Evolutionary conservation across 2,797 vertebrate species (phyloP).

Genomic region (Manis javanica): DNA sequence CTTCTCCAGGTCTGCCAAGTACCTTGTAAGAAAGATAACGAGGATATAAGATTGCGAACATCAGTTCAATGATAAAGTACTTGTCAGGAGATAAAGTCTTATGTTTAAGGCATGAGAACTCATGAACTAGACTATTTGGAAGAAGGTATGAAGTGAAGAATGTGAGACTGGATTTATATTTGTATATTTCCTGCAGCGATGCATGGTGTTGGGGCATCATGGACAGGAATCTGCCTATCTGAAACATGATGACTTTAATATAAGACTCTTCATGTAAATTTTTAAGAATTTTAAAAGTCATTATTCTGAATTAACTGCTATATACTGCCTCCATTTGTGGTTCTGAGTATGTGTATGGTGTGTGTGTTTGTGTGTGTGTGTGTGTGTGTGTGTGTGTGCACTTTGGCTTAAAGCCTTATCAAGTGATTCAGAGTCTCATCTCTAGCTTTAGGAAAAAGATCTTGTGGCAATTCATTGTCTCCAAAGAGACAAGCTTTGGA

Average conservation of each 20-base stretch:
- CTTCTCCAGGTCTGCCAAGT: constrained; percentile 56
- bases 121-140: constrained; percentile 52
- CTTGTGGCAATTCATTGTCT: constrained; percentile 3
- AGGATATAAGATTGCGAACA: constrained; percentile 66
- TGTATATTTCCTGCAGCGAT: not conserved
- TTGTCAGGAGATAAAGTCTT: constrained; percentile 80
- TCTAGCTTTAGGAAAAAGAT: constrained; percentile 8
- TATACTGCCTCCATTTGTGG: not conserved
- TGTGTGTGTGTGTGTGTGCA: no score
- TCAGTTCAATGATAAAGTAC: constrained; percentile 71
- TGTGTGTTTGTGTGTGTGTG: not conserved
- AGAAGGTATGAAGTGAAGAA: constrained; percentile 48
- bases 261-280: not conserved
- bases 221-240: not conserved
- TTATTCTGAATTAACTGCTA: constrained; percentile 17
- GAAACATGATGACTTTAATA: not conserved
- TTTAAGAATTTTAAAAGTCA: not conserved
- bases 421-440: constrained; percentile 20
- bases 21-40: constrained; percentile 68
- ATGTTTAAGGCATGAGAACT: constrained; percentile 62
- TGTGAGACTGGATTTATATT: not conserved
- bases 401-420: not conserved
- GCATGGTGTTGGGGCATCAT: not conserved
- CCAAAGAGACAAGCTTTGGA: not conserved
- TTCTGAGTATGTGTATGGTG: not conserved